Percentiles rank a stretch among this genome's conserved stretches.
phyloP scores from a whole-genome alignment of 2,888 invertebrate genomes.

The Abrostola tripartita region DNA sequence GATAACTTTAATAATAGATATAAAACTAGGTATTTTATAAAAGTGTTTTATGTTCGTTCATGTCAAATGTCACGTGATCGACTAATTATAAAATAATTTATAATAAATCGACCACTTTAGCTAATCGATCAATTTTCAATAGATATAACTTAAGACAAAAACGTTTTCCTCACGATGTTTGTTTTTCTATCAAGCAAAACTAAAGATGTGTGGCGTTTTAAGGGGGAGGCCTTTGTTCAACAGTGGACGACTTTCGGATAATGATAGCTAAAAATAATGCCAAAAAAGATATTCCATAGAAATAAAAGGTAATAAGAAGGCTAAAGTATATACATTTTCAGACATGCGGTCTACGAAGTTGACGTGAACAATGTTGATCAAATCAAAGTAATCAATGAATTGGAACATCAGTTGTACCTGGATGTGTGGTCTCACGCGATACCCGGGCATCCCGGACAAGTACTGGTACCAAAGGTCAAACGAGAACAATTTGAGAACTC shows the following conservation, averaged over 20 bases:
- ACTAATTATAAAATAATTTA: not conserved
- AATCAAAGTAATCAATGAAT: slow-evolving; percentile 58
- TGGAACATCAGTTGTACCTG: slow-evolving; percentile 58
- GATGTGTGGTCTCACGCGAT: slow-evolving; percentile 70
- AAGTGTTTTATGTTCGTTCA: no score
- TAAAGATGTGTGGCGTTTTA: no score
- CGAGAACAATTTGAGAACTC: slow-evolving; percentile 60
- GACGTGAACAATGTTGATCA: slow-evolving; percentile 62
- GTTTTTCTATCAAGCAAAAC: no score
- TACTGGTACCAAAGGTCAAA: slow-evolving; percentile 64
- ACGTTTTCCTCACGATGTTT: no score
- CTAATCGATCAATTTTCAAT: no score
- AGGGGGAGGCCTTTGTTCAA: no score
- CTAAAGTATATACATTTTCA: slow-evolving; percentile 48
- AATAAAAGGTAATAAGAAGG: no score
- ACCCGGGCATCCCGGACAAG: slow-evolving; percentile 61
- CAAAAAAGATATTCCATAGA: no score
- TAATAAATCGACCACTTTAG: not conserved
- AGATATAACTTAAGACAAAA: no score
- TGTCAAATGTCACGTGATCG: not conserved
- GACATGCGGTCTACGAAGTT: slow-evolving; percentile 71
- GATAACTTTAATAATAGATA: not conserved
- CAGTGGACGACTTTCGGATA: no score
- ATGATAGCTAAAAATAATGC: no score
- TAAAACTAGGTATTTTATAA: not conserved